These are phyloP conservation scores for Polyergus mexicanus DNA, from an alignment of 1,140 invertebrate genomes.

Conservation along the genomic window DNA sequence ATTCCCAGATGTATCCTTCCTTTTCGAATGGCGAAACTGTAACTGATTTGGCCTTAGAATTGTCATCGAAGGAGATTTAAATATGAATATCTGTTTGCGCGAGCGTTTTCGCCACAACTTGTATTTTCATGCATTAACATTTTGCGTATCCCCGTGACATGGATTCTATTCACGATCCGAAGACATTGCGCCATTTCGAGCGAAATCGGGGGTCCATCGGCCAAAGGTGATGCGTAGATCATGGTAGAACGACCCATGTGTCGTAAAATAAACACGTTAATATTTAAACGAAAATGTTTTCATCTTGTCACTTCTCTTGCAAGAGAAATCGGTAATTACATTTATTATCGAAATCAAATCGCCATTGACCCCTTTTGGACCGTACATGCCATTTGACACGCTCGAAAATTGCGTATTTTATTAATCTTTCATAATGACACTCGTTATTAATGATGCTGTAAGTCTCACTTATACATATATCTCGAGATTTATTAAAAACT, in stretches of 20 bases:
- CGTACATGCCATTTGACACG: neutral
- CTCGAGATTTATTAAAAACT: neutral
- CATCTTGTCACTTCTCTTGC: neutral
- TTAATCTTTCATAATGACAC: neutral
- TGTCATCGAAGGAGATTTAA: neutral
- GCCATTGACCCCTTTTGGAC: constrained; percentile 47
- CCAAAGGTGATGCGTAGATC: constrained; percentile 39
- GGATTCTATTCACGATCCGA: constrained; percentile 13
- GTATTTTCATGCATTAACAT: constrained; percentile 20
- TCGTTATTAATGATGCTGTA: constrained; percentile 9
- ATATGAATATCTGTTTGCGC: constrained; percentile 42
- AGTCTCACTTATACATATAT: neutral
- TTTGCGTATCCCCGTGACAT: neutral
- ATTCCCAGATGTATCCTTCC: neutral
- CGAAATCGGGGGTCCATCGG: neutral
- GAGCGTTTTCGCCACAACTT: neutral
- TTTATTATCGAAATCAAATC: constrained; percentile 52
- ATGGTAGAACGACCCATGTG: neutral
- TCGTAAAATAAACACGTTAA: constrained; percentile 29
- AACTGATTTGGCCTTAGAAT: constrained; percentile 12
- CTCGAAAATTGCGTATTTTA: neutral
- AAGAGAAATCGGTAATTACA: constrained; percentile 45
- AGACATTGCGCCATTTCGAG: constrained; percentile 37
- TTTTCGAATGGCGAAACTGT: constrained; percentile 23
- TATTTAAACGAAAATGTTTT: constrained; percentile 15